Base-by-base conservation (phyloP, 2,797 vertebrate genomes). In the Pogoniulus pusillus region DNA sequence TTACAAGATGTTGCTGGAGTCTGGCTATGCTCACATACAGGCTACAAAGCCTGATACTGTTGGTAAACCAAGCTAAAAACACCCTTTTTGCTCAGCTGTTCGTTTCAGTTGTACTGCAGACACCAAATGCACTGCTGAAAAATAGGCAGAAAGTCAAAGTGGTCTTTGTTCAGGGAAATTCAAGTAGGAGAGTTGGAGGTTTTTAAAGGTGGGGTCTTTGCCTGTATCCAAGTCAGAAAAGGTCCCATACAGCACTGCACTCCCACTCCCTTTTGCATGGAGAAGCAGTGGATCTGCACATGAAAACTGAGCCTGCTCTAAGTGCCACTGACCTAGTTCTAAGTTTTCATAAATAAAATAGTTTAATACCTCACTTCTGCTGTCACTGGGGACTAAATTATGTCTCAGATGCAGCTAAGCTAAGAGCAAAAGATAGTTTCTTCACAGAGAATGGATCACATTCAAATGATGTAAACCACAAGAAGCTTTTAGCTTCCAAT, bases 1-100 rank as follows among this genome's bases (percentile, higher is more conserved):
- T 75, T 82, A 89, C 69, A 94, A 3, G 53, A 4, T 95, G 5
- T 4, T 97, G 55, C 16, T 29, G 55, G 98, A 98, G 83, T 95
- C 71, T 12, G 98, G 97, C 57, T 98, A 98, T 1, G 51, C 97
- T 90, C 97, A 98, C 85, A 96, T 98, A 84, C 98, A 98, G 83
- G 66, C 94, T 71, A 98, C 97, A 51, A 98, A 97, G 74, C 98
- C 98, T 0, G 97, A 98, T 72, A 98, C 97, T 2, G 96, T 86
- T 71, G 98, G 98, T 98, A 94, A 97, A 90, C 64, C 6, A 60
- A 73, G 70, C 17, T 49, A 13, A 24, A 49, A 32, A 57, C 26
- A 0, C 17, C 4, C 49, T 63, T 22, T 58, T 35, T 63, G 37
- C n/a, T 89, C 1, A 1, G 43, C 41, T 66, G 34, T 72, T 87